Evolutionary conservation across 2,113 vertebrate species (phyloP).

Genomic region (Austrofundulus limnaeus): DNA sequence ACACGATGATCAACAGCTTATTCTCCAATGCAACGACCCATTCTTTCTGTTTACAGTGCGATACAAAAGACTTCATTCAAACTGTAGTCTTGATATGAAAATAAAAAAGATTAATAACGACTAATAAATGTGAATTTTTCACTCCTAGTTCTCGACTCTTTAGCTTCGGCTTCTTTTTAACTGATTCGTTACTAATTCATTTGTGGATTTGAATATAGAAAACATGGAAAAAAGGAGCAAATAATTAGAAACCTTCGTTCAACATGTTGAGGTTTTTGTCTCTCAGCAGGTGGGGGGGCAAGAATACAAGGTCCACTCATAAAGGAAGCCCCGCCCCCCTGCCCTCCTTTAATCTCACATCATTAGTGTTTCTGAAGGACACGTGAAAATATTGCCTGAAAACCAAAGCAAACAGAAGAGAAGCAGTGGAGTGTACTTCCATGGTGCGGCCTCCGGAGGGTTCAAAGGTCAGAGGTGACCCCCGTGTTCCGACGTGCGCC

Average conservation of each 20-base stretch:
- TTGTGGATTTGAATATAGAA: constrained; percentile 84
- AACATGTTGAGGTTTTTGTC: constrained; percentile 77
- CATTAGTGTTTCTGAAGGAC: constrained; percentile 59
- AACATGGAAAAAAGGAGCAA: constrained; percentile 90
- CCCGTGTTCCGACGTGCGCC: constrained; percentile 29
- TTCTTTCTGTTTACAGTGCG: constrained; percentile 84
- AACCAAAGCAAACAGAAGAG: constrained; percentile 36
- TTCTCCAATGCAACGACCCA: constrained; percentile 82
- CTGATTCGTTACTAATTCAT: constrained; percentile 73
- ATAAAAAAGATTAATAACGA: constrained; percentile 85
- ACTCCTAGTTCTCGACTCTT: constrained; percentile 82
- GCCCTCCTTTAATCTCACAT: neutral
- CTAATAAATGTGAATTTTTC: constrained; percentile 78
- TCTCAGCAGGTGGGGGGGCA: constrained; percentile 64
- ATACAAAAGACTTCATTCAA: constrained; percentile 87
- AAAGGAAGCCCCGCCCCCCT: constrained; percentile 37
- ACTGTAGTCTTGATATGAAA: constrained; percentile 88
- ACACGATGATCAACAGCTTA: constrained; percentile 76
- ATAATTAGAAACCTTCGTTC: constrained; percentile 84
- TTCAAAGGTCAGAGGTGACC: constrained; percentile 51
- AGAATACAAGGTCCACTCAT: constrained; percentile 49
- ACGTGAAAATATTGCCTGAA: constrained; percentile 60
- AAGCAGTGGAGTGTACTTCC: constrained; percentile 70
- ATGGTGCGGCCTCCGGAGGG: constrained; percentile 59
- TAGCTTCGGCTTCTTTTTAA: constrained; percentile 88